These are phyloP conservation scores for Vidua macroura DNA, from an alignment of 2,113 vertebrate species.

Conservation along the genomic window DNA sequence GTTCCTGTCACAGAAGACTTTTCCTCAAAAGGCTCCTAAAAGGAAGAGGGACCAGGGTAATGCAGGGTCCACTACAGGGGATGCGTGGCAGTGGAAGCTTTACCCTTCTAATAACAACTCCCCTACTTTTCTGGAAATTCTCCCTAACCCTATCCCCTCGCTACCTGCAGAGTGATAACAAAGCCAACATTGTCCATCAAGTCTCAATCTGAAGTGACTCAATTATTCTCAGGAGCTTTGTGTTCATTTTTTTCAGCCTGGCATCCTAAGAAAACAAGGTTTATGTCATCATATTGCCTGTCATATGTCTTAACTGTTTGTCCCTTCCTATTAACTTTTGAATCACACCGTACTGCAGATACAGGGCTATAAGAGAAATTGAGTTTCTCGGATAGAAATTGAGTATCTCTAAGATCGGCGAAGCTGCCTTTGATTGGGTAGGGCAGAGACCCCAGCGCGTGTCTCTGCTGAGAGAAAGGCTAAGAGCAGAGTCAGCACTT, in stretches of 20 bases:
- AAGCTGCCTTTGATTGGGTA: neutral
- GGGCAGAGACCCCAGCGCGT: neutral
- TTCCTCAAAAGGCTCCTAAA: conserved; percentile 57
- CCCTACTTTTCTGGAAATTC: conserved; percentile 7
- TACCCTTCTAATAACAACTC: conserved; percentile 14
- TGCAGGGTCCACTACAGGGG: neutral
- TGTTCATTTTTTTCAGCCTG: conserved; percentile 41
- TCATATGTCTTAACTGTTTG: conserved; percentile 56
- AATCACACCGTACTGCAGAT: neutral
- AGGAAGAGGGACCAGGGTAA: conserved; percentile 39
- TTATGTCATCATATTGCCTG: conserved; percentile 52
- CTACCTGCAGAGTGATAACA: conserved; percentile 41
- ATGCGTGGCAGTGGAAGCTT: neutral
- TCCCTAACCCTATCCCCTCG: conserved; percentile 6
- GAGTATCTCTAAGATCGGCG: neutral
- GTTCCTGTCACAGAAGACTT: conserved; percentile 43
- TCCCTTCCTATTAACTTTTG: conserved; percentile 59
- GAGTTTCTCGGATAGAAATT: conserved; percentile 22
- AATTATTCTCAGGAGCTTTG: conserved; percentile 41
- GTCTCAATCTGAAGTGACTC: conserved; percentile 42
- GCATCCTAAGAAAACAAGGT: conserved; percentile 50
- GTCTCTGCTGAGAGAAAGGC: neutral
- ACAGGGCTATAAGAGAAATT: neutral
- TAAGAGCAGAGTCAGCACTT: neutral
- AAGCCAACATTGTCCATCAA: conserved; percentile 42